phyloP scores from a whole-genome alignment of 2,797 vertebrate genomes.

The Synanceia verrucosa region DNA sequence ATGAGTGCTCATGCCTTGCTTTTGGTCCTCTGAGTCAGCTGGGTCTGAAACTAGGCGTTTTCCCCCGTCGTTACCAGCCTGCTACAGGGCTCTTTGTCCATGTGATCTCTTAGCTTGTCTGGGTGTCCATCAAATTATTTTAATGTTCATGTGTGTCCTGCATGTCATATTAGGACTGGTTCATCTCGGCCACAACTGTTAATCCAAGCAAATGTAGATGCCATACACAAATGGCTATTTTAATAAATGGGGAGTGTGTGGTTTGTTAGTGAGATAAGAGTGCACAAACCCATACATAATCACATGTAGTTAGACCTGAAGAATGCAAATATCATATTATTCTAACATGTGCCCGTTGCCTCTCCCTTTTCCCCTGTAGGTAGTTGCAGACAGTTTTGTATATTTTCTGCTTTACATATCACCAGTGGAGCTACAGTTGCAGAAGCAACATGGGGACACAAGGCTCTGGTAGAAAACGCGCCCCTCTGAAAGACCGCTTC shows the following conservation, averaged over 20 bases:
- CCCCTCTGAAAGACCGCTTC: conserved; percentile 95
- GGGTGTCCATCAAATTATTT: not conserved
- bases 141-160: not conserved
- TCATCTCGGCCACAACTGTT: conserved; percentile 57
- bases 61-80: conserved; percentile 26
- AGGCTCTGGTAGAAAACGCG: conserved; percentile 95
- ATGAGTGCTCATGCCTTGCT: conserved; percentile 16
- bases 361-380: conserved; percentile 26
- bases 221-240: conserved; percentile 28
- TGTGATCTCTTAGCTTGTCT: conserved; percentile 15
- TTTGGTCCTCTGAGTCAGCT: conserved; percentile 50
- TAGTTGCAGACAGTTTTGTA: conserved; percentile 20
- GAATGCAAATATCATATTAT: not conserved
- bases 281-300: not conserved
- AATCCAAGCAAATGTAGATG: conserved; percentile 50
- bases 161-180: conserved; percentile 56
- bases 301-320: conserved; percentile 8
- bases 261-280: conserved; percentile 20
- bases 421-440: conserved; percentile 42
- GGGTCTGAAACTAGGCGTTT: conserved; percentile 58
- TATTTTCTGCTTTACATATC: conserved; percentile 10
- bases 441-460: conserved; percentile 92
- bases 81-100: conserved; percentile 18
- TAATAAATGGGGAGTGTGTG: conserved; percentile 21
- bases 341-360: not conserved